Conservation (phyloP, 2,113 vertebrate genomes). For the Pipra filicauda region DNA sequence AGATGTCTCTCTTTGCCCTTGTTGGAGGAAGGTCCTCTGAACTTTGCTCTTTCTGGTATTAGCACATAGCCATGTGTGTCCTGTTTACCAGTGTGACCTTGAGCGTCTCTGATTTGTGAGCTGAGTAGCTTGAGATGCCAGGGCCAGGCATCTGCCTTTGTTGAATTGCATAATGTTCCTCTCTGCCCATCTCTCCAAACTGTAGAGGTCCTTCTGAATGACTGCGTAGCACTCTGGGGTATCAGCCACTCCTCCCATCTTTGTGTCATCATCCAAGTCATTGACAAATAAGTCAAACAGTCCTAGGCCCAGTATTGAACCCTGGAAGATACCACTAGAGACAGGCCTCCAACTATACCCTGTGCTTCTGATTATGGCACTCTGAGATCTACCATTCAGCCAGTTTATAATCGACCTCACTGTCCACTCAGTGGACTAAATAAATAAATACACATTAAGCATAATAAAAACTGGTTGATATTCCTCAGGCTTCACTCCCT, state of each 20-base stretch:
- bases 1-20: background rate
- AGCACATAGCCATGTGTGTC: background rate
- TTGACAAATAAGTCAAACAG: background rate
- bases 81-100: background rate
- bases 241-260: background rate
- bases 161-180: background rate
- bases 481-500: background rate
- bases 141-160: background rate
- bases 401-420: background rate
- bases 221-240: background rate
- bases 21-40: background rate
- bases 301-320: background rate
- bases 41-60: background rate
- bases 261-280: background rate
- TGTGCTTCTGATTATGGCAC: background rate
- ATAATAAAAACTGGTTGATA: background rate
- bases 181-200: background rate
- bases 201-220: background rate
- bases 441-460: slow-evolving; percentile 17
- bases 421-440: background rate
- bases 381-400: background rate
- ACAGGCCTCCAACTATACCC: background rate
- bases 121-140: background rate
- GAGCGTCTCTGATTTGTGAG: background rate
- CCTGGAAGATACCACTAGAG: too few species aligned